Conservation (phyloP, 2,113 vertebrate species). For the Emydocephalus ijimae region DNA sequence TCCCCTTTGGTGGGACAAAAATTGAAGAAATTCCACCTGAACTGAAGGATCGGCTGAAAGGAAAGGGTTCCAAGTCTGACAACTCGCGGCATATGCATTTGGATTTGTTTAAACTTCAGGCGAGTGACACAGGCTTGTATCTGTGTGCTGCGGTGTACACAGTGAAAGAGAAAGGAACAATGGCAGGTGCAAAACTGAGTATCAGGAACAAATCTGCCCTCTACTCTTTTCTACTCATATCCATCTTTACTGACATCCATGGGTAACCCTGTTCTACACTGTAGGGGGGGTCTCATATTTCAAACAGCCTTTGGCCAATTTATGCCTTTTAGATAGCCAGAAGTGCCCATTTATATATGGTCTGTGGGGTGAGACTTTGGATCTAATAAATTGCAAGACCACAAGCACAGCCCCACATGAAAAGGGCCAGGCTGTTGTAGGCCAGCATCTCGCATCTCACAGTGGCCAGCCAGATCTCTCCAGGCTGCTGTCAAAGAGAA, state of each 20-base stretch:
- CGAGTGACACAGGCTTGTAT: background rate
- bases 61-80: too few relatives aligned
- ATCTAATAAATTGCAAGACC: background rate
- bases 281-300: background rate
- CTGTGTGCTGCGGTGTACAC: background rate
- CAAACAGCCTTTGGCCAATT: background rate
- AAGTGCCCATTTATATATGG: background rate
- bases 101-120: background rate
- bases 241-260: background rate
- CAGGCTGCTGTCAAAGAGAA: background rate
- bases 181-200: background rate
- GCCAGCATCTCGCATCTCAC: background rate
- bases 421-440: background rate
- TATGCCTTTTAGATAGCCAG: background rate
- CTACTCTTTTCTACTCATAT: background rate
- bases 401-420: background rate
- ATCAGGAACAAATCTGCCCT: background rate
- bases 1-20: fast-evolving
- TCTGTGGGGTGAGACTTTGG: background rate
- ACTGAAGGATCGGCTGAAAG: too few relatives aligned
- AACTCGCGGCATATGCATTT: background rate
- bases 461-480: background rate
- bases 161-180: background rate
- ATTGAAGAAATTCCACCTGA: too few relatives aligned
- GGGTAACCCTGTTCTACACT: background rate